These are phyloP conservation scores for Horisme vitalbata DNA, from an alignment of 2,888 invertebrate species.

Conservation along the genomic window DNA sequence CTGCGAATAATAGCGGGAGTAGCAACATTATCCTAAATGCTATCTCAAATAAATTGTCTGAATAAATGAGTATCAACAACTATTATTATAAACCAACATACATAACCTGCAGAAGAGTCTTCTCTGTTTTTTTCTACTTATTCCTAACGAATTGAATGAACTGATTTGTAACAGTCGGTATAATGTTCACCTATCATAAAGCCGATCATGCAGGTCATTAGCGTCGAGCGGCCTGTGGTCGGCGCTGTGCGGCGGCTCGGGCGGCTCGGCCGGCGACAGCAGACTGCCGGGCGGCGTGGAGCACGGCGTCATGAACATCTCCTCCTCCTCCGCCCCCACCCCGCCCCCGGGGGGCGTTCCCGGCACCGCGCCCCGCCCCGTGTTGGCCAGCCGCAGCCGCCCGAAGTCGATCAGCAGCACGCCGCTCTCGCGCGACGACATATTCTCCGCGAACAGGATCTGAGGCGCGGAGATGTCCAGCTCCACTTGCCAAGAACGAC, in stretches of 20 bases:
- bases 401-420: constrained; percentile 96
- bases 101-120: too few species aligned
- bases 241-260: constrained; percentile 37
- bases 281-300: constrained; percentile 93
- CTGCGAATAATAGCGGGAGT: constrained; percentile 68
- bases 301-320: constrained; percentile 92
- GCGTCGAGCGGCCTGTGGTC: constrained; percentile 47
- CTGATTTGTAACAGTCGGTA: too few species aligned
- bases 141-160: too few species aligned
- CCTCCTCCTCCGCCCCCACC: constrained; percentile 43
- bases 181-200: constrained; percentile 58
- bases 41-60: too few species aligned
- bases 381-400: constrained; percentile 85
- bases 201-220: constrained; percentile 53
- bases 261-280: constrained; percentile 82
- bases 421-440: constrained; percentile 88
- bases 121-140: too few species aligned
- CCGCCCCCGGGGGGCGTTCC: constrained; percentile 24
- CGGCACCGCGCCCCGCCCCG: constrained; percentile 25
- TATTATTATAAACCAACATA: too few species aligned
- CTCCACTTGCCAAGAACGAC: constrained; percentile 93
- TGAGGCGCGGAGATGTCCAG: constrained; percentile 97
- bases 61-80: too few species aligned
- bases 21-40: too few species aligned
- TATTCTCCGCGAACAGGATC: constrained; percentile 93